phyloP scores from a whole-genome alignment of 2,113 vertebrate genomes.

The Penelope pileata region DNA sequence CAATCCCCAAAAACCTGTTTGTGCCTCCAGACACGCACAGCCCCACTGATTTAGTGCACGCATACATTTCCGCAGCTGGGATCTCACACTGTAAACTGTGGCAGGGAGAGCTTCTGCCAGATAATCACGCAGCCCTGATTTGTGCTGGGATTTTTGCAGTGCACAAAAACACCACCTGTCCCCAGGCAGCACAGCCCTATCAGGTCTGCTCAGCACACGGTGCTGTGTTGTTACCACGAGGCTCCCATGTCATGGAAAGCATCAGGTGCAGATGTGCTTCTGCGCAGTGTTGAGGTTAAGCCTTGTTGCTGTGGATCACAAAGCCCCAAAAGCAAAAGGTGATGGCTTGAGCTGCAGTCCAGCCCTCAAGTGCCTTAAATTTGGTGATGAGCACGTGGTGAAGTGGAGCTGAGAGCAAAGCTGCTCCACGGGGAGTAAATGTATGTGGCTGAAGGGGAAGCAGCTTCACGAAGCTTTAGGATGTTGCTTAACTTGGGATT shows the following conservation, averaged over 20 bases:
- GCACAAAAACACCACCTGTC: not conserved
- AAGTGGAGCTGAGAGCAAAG: not conserved
- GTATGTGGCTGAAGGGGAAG: not conserved
- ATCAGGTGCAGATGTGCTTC: not conserved
- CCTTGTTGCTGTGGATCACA: not conserved
- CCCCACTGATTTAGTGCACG: not conserved
- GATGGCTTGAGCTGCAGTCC: not conserved
- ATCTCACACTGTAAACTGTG: not conserved
- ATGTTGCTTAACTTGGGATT: slow-evolving; percentile 35
- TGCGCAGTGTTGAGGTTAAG: not conserved
- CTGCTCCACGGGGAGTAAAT: not conserved
- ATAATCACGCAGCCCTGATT: not conserved
- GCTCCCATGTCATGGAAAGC: not conserved
- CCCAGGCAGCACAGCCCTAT: not conserved
- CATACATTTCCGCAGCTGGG: not conserved
- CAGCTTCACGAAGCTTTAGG: not conserved
- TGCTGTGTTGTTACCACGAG: not conserved
- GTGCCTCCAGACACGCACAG: not conserved
- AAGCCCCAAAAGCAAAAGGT: not conserved
- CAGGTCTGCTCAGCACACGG: not conserved
- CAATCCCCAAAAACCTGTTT: rapidly evolving
- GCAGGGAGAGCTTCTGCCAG: not conserved
- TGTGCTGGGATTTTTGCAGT: not conserved
- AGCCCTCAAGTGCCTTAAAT: not conserved
- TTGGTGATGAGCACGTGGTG: not conserved